phyloP scores from a whole-genome alignment of 2,797 vertebrate species.

The Lophura swinhoii region DNA sequence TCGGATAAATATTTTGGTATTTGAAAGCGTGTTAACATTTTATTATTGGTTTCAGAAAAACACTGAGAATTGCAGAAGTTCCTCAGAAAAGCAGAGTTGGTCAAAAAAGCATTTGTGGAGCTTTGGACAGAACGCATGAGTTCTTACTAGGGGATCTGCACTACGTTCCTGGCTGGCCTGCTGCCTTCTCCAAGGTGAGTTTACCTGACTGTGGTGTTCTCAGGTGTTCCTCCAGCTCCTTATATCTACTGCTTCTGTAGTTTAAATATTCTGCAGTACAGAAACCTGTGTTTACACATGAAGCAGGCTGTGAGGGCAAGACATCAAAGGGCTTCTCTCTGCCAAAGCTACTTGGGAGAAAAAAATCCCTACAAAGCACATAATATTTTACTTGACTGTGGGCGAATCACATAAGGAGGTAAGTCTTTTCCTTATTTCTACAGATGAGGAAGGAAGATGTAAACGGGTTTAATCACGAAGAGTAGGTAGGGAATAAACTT shows the following conservation, averaged over 20 bases:
- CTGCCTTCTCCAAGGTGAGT: not conserved
- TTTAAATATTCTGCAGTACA: not conserved
- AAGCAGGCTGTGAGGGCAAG: not conserved
- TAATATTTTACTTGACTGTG: too few relatives aligned
- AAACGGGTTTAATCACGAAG: not conserved
- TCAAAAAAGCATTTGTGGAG: not conserved
- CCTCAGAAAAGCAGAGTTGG: not conserved
- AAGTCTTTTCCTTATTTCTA: not conserved
- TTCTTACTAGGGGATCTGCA: rapidly evolving
- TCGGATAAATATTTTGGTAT: not conserved
- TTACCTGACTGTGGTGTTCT: not conserved
- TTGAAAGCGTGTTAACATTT: not conserved
- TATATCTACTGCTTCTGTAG: rapidly evolving
- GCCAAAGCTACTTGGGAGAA: not conserved
- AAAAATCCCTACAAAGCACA: rapidly evolving
- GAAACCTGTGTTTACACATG: not conserved
- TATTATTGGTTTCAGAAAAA: not conserved
- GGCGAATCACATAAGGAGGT: not conserved
- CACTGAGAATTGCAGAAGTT: not conserved
- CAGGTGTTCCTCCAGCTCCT: not conserved
- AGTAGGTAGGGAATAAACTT: not conserved
- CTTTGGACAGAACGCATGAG: not conserved
- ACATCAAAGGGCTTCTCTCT: not conserved
- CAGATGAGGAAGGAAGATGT: not conserved
- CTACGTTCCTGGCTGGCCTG: rapidly evolving